Base-by-base conservation (phyloP, 30 jellyfish, hydroid and myxozoan genomes). In the Hydractinia symbiolongicarpus region DNA sequence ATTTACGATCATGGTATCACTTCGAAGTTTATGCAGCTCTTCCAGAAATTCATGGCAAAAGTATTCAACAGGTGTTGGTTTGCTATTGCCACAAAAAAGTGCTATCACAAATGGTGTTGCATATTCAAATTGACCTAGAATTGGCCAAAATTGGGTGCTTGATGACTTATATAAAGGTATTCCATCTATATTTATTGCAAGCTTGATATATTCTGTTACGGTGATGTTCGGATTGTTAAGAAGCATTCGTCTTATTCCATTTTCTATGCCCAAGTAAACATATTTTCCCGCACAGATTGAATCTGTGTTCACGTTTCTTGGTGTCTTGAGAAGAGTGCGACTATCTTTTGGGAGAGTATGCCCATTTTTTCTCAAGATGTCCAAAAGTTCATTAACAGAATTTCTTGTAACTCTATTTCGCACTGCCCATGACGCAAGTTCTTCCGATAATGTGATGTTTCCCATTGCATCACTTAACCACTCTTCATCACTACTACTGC, bases 91-190 rank as follows among this genome's bases (percentile, higher is more conserved):
- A 85, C 67, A 85, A 71, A 13, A 77, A 7, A 85, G 55, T 55
- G 89, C 94, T 66, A 68, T 86, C 16, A 73, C 40, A 58, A 82
- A 82, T 30, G 86, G 82, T 49, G 86, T 11, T 55, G 49, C 50
- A 16, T 67, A 54, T 50, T 60, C 16, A 68, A 81, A 81, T 20
- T 68, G 40, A 30, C 86, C 30, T 11, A 81, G 87, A 17, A 81
- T 81, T 50, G 88, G 88, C 88, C 88, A 81, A 53, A 81, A 64
- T 61, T 81, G 88, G 55, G 60, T 30, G 69, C 51, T 68, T 81
- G 88, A 20, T 66, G 88, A 68, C 61, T 81, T 68, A 55, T 21
- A 69, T n/a, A n/a, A n/a, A 13, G 69, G 21, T 30, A 30, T 30
- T 30, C 44, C 44, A 30, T 30, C 44, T 30, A 30, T 30, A 30